Percentiles rank a stretch among this genome's conserved stretches.
These are phyloP conservation scores for Amphipyra berbera DNA, from an alignment of 2,888 invertebrate species.

Conservation along the genomic window DNA sequence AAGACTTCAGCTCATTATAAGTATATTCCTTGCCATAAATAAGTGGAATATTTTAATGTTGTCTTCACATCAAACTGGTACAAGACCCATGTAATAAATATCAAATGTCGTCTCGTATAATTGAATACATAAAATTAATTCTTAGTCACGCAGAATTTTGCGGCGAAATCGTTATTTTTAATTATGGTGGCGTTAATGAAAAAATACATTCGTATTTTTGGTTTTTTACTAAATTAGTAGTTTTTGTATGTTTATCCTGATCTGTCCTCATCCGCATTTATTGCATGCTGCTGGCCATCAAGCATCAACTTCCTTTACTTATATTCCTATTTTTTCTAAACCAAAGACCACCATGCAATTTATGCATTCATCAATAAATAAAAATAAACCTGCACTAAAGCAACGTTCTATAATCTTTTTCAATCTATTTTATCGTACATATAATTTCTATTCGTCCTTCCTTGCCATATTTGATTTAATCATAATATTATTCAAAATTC, in stretches of 20 bases:
- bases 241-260: too few species aligned
- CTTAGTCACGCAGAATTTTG: slow-evolving; percentile 42
- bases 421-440: slow-evolving; percentile 1
- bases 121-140: slow-evolving; percentile 43
- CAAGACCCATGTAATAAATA: slow-evolving; percentile 51
- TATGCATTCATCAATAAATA: too few species aligned
- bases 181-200: neutral
- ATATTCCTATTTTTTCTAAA: too few species aligned
- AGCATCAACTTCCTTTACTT: too few species aligned
- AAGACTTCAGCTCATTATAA: slow-evolving; percentile 45
- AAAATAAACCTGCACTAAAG: neutral
- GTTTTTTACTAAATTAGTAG: too few species aligned
- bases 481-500: slow-evolving; percentile 51
- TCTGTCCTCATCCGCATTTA: too few species aligned
- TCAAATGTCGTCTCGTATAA: slow-evolving; percentile 46
- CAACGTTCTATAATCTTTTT: neutral
- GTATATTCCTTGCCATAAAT: slow-evolving; percentile 40
- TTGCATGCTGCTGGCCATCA: too few species aligned
- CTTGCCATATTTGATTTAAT: slow-evolving; percentile 29
- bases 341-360: too few species aligned
- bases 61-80: slow-evolving; percentile 47
- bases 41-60: slow-evolving; percentile 48
- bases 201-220: too few species aligned
- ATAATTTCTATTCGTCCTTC: slow-evolving; percentile 5
- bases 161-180: slow-evolving; percentile 6